These are phyloP conservation scores for Tenualosa thibaudeaui DNA, from an alignment of 2,797 vertebrate species.

Conservation along the genomic window DNA sequence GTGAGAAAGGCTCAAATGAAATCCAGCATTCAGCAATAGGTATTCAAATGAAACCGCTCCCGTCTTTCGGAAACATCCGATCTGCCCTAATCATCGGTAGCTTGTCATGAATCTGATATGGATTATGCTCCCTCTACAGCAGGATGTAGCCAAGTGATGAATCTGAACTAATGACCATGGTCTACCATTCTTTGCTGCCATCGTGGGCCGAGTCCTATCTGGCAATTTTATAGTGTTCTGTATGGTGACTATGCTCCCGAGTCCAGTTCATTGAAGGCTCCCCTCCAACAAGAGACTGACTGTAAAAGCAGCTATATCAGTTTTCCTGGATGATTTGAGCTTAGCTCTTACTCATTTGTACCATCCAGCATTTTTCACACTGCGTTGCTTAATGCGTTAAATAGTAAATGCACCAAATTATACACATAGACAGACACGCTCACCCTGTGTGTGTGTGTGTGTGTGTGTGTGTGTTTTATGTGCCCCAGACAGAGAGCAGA, in stretches of 20 bases:
- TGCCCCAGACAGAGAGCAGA: no score
- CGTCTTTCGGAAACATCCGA: background rate
- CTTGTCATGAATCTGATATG: background rate
- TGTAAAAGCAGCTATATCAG: background rate
- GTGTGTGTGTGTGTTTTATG: background rate
- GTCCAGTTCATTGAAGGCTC: background rate
- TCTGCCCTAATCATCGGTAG: background rate
- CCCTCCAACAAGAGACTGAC: background rate
- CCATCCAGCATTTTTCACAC: background rate
- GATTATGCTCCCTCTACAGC: background rate
- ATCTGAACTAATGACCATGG: background rate
- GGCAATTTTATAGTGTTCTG: background rate
- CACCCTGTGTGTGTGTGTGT: no score
- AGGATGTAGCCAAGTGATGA: background rate
- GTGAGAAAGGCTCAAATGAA: background rate
- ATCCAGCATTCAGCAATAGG: constrained; percentile 5
- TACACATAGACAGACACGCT: no score
- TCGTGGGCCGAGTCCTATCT: background rate
- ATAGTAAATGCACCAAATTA: background rate
- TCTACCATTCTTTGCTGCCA: background rate
- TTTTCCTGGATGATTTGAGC: background rate
- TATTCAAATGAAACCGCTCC: background rate
- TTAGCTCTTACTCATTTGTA: background rate
- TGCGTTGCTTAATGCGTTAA: background rate
- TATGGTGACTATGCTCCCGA: background rate